Evolutionary conservation across 1,140 invertebrate genomes (phyloP).

Genomic region (Polypedilum pembai): DNA sequence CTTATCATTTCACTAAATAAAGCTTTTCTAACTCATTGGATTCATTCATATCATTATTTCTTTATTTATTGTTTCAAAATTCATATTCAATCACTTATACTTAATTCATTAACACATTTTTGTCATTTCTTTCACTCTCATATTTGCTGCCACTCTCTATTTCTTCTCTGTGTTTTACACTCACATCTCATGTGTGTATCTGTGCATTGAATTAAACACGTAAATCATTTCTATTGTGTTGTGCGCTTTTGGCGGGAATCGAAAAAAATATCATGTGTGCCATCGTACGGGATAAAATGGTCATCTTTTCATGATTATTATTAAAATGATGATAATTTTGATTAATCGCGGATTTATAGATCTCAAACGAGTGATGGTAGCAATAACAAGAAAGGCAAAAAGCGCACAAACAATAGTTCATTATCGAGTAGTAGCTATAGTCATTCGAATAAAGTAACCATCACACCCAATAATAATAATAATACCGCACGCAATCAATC

Average conservation of each 20-base stretch:
- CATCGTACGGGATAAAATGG: not conserved
- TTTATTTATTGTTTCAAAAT: not conserved
- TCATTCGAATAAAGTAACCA: not conserved
- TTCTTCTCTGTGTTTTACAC: not conserved
- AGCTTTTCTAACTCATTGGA: not conserved
- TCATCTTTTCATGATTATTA: not conserved
- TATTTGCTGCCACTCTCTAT: not conserved
- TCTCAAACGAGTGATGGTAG: constrained; percentile 4
- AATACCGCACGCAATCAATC: constrained; percentile 17
- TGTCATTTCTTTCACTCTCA: constrained; percentile 21
- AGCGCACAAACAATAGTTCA: constrained; percentile 20
- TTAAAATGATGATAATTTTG: not conserved
- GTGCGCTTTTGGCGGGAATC: constrained; percentile 25
- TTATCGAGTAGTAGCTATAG: constrained; percentile 5
- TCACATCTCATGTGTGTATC: not conserved
- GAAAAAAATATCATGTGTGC: not conserved
- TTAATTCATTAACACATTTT: constrained; percentile 21
- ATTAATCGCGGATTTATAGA: not conserved
- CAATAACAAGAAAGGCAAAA: constrained; percentile 20
- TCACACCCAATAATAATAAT: constrained; percentile 2
- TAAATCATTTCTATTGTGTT: not conserved
- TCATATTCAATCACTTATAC: not conserved
- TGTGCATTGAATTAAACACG: not conserved
- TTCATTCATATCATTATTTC: not conserved
- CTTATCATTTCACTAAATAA: not conserved